Evolutionary conservation across 1,140 invertebrate genomes (phyloP), one percentile per base, ranked within the genome.

Genomic region (Atopsyche davidsoni): DNA sequence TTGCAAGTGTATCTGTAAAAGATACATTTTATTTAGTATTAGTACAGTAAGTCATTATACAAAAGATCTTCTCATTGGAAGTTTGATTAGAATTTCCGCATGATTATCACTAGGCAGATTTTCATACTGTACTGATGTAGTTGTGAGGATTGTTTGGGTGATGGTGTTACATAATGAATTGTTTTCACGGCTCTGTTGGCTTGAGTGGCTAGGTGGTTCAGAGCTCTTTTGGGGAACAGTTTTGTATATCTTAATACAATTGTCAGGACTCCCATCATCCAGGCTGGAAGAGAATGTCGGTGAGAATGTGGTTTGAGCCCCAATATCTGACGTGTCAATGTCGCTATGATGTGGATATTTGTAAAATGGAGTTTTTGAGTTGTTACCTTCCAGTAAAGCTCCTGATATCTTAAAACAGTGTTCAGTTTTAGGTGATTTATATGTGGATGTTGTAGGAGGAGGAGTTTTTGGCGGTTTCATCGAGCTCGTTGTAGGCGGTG

Each of bases 211-310:
- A 17, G 34, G 46, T 19, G 18, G 28, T n/a, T 32, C 47, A 14
- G 39, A 50, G 2, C 31, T 39, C 16, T 31, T 41, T 23, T 47
- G 45, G 4, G 50, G 24, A 1, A 45, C 36, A 1, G 51, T 53
- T 31, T 53, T 44, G 21, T 53, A 53, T 46, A 53, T 53, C 36
- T 53, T 53, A 14, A 53, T 53, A 23, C 51, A 53, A 31, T 53
- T 28, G 36, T 42, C 42, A 14, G 24, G 28, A 4, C 32, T 22
- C 14, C 41, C 32, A 32, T 46, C 23, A 35, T 53, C 45, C 2
- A 48, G 18, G 3, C 22, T 7, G 13, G 35, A 48, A 4, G 35
- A 31, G 1, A 38, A 48, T 13, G 24, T 16, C 7, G 42, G 35
- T 14, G 24, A 43, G 24, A 22, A 43, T 2, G 21, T 43, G 7